Evolutionary conservation across 2,797 vertebrate species (phyloP).

Genomic region (Astyanax mexicanus): DNA sequence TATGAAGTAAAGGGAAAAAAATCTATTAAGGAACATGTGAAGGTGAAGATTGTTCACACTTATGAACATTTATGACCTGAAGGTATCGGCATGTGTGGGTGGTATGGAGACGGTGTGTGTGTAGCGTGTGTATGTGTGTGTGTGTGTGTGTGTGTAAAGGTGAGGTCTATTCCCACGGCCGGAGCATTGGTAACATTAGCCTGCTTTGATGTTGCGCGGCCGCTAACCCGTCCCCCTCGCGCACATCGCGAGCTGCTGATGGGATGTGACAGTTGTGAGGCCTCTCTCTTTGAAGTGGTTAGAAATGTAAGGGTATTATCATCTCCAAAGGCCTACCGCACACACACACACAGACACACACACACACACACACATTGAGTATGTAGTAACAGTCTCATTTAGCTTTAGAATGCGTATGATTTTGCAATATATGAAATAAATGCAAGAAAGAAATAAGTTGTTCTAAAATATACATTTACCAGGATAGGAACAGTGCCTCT

Average conservation of each 20-base stretch:
- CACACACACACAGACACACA: constrained; percentile 31
- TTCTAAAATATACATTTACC: too few relatives aligned
- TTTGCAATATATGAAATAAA: too few relatives aligned
- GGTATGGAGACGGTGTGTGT: not conserved
- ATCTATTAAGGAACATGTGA: too few relatives aligned
- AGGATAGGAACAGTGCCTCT: too few relatives aligned
- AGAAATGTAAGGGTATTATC: constrained; percentile 60
- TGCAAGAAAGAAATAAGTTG: too few relatives aligned
- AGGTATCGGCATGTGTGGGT: not conserved
- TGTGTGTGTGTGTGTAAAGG: constrained; percentile 36
- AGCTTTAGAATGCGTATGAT: too few relatives aligned
- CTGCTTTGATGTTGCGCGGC: constrained; percentile 56
- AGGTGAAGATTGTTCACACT: too few relatives aligned
- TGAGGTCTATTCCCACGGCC: constrained; percentile 57
- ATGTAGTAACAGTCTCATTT: too few relatives aligned
- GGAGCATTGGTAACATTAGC: constrained; percentile 56
- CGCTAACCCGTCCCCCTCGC: constrained; percentile 29
- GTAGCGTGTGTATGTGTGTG: too few relatives aligned
- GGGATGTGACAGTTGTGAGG: constrained; percentile 60
- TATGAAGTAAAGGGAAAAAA: too few relatives aligned
- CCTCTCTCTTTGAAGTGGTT: constrained; percentile 59
- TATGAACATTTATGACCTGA: not conserved
- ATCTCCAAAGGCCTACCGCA: constrained; percentile 53
- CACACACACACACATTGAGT: constrained; percentile 31
- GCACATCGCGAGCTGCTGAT: constrained; percentile 47